Evolutionary conservation across 2,888 invertebrate genomes (phyloP), one percentile per base, ranked within the genome.

Genomic region (Hirudinaria manillensis): DNA sequence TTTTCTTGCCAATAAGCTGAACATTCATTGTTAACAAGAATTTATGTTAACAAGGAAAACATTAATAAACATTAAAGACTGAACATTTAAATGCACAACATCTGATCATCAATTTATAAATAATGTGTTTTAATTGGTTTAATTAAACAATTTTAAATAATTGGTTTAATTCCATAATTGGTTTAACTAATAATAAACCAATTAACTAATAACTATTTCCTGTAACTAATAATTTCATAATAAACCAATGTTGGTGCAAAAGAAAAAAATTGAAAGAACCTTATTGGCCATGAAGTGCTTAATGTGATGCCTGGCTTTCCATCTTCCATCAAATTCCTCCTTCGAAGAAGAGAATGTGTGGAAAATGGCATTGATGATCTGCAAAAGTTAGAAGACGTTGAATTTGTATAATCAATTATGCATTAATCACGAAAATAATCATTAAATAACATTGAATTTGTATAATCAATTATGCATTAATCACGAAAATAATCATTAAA

Each of bases 321-420:
- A 88, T 0, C 90, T 89, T 0, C 87, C 86, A 79, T 91, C 90
- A 79, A 90, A 88, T 13, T 89, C 88, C 0, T 87, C 86, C 75
- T 86, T 87, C 77, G 86, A 81, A 27, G 85, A 83, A 32, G 85
- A 89, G 86, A 85, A 87, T 77, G 88, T 89, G 78, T 89, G 87
- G 72, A 90, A 81, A 80, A 88, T 81, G 70, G 88, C 87, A 79
- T 89, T 89, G 89, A 91, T 92, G 72, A 92, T 89, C 91, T 91
- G 82, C 7, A 67, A 72, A 65, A 13, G 16, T 27, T 3, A 55
- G 0, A 2, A 2, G 24, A 36, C 16, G 7, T 2, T 70, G 24
- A 24, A 13, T 6, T 7, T 19, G 27, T 65, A 65, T 24, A 13
- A 65, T 24, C 66, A 65, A 21, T 24, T 16, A 45, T 24, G 45